Evolutionary conservation across 2,113 vertebrate species (phyloP), one percentile per base, ranked within the genome.

Genomic region (Labeo rohita): DNA sequence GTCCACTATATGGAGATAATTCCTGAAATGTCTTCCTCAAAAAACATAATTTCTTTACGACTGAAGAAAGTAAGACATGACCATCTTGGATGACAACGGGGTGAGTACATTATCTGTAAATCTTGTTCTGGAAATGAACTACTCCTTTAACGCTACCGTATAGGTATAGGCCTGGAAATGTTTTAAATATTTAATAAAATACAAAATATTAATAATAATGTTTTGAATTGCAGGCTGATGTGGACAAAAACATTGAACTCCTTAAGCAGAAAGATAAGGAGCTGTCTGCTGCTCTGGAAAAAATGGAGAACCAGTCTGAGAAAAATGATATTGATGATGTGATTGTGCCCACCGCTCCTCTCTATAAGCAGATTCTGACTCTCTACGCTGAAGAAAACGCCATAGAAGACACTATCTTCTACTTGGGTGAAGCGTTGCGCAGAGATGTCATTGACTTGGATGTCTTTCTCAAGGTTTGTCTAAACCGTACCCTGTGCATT

Each of bases 331-430:
- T 99, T 72, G 98, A 99, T 88, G 98, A 99, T 84, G 97, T 99
- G 91, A 98, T 99, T 85, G 96, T 98, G 86, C 98, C 98, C 63
- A 99, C 97, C 0, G 98, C 98, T n/a, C 98, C 98, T 0, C 96
- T 99, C 15, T 99, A 99, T 93, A 98, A 98, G 92, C 98, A 99
- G 94, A 99, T 99, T 88, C 92, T 99, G 81, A 99, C 98, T 94
- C 96, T 99, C 59, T 99, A 99, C 43, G 97, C 98, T 56, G 98
- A 99, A 86, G 98, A 99, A 92, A 99, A 99, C 74, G 98, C 98
- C 83, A 99, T 99, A 89, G 98, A 99, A 92, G 98, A 99, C 92
- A 99, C 98, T 52, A 99, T 99, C 90, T 99, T 99, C 93, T 99
- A 99, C 89, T 94, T 99, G 91, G 98, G 98, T 84, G 98, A 99